phyloP scores from a whole-genome alignment of 2,888 invertebrate genomes.

The Phengaris alcon region DNA sequence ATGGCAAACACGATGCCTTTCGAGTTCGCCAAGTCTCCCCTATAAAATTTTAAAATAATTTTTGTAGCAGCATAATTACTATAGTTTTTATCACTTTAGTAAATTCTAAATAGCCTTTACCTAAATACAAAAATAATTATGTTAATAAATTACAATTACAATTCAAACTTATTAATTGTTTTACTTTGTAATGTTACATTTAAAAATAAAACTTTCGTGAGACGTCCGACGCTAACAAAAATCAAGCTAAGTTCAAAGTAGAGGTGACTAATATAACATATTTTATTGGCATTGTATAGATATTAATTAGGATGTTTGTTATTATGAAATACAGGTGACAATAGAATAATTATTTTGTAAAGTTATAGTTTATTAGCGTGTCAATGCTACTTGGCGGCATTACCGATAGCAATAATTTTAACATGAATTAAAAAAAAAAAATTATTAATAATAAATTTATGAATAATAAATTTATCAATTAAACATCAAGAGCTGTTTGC shows the following conservation, averaged over 20 bases:
- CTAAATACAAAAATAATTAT: neutral
- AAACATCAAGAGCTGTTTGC: no score
- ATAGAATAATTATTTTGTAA: neutral
- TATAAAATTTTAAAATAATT: neutral
- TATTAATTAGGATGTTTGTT: neutral
- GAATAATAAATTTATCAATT: no score
- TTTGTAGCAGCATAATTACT: neutral
- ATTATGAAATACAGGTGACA: neutral
- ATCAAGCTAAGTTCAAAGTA: slow-evolving; percentile 5
- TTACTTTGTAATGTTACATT: slow-evolving; percentile 4
- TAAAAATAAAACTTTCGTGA: slow-evolving; percentile 5
- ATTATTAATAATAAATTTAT: no score
- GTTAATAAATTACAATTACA: neutral
- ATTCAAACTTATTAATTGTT: neutral
- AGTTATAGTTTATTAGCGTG: no score
- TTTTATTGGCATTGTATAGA: neutral
- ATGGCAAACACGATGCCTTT: slow-evolving; percentile 13
- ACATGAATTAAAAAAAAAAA: no score
- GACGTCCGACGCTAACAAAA: neutral
- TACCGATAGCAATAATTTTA: no score
- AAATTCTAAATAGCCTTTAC: neutral
- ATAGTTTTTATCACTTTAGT: neutral
- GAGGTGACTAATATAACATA: neutral
- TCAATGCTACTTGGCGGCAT: no score
- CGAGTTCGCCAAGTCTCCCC: neutral